Percentiles rank a stretch among this genome's conserved stretches.
phyloP scores from a whole-genome alignment of 2,113 vertebrate genomes.

The Chaetura pelagica region DNA sequence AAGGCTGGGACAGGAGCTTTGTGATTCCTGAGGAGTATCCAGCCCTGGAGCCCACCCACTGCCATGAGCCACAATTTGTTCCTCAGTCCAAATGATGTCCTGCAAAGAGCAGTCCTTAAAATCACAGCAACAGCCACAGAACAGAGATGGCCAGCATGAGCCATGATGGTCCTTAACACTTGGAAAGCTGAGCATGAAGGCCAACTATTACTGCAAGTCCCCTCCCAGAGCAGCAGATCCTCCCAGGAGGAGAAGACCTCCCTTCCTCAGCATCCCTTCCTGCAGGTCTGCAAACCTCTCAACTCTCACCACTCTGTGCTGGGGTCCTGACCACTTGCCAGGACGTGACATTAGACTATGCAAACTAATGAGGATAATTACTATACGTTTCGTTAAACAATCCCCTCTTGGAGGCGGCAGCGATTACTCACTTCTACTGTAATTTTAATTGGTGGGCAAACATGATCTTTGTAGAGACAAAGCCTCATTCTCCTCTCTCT shows the following conservation, averaged over 20 bases:
- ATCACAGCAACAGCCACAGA: background rate
- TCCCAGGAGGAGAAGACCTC: background rate
- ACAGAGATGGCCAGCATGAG: rapidly evolving
- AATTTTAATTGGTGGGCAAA: conserved; percentile 52
- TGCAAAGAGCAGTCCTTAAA: rapidly evolving
- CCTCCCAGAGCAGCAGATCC: background rate
- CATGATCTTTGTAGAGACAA: conserved; percentile 45
- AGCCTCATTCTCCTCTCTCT: conserved; percentile 44
- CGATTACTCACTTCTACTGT: conserved; percentile 17
- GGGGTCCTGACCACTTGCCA: rapidly evolving
- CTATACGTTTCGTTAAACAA: background rate
- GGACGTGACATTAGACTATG: background rate
- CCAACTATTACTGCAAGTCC: background rate
- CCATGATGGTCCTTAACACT: rapidly evolving
- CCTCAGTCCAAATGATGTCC: background rate
- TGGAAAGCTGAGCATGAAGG: background rate
- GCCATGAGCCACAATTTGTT: rapidly evolving
- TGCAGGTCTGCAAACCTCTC: background rate
- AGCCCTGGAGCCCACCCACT: rapidly evolving
- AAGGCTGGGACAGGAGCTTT: background rate
- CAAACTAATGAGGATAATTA: background rate
- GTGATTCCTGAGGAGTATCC: rapidly evolving
- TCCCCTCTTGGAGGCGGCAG: background rate
- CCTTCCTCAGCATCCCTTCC: background rate
- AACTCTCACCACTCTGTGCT: background rate